phyloP scores from a whole-genome alignment of 1,140 invertebrate genomes.

The Lepidurus arcticus region DNA sequence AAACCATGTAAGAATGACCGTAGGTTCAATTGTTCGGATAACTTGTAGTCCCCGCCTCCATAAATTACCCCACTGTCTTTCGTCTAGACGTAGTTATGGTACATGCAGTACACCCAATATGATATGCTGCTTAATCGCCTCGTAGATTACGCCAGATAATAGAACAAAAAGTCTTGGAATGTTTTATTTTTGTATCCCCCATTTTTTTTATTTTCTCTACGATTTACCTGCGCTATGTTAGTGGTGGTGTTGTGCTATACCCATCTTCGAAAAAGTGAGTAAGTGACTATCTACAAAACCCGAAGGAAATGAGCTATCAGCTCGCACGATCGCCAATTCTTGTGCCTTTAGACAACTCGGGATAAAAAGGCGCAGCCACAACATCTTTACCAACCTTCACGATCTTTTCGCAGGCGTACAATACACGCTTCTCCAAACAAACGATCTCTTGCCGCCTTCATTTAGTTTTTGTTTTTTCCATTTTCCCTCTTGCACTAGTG shows the following conservation, averaged over 20 bases:
- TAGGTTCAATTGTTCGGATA: conserved; percentile 14
- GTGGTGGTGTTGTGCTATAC: neutral
- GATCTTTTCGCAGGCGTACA: neutral
- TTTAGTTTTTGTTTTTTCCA: neutral
- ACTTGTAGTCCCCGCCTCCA: conserved; percentile 20
- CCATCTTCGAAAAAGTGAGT: neutral
- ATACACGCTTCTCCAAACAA: conserved; percentile 5
- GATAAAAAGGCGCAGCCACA: conserved; percentile 9
- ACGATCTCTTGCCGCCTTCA: neutral
- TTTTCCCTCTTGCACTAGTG: neutral
- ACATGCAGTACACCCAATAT: neutral
- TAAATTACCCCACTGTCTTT: conserved; percentile 14
- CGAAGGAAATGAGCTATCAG: conserved; percentile 10
- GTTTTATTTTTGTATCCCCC: neutral
- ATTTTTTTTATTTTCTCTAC: neutral
- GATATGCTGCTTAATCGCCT: conserved; percentile 14
- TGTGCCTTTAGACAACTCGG: neutral
- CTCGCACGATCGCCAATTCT: conserved; percentile 17
- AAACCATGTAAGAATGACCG: conserved; percentile 21
- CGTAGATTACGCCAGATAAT: conserved; percentile 11
- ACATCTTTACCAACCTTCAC: conserved; percentile 21
- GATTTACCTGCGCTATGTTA: no score
- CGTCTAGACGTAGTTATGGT: conserved; percentile 1
- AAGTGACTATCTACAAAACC: neutral
- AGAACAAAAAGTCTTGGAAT: neutral